Conservation (phyloP, 2,888 invertebrate genomes). For the Spilarctia lutea region DNA sequence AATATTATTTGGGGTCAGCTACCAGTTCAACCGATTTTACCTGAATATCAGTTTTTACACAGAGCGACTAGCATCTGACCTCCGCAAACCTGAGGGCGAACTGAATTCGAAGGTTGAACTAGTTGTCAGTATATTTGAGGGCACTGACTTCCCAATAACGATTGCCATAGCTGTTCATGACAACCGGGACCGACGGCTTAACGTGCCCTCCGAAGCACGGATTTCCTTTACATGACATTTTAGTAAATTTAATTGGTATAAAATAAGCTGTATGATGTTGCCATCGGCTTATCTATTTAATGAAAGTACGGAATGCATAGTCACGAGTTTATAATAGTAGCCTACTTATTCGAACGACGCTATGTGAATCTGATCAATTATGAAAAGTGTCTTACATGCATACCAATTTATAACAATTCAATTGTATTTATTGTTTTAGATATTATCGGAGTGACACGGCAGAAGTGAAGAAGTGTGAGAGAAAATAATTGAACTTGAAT, state of each 20-base stretch:
- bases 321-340: neutral
- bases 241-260: neutral
- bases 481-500: conserved; percentile 31
- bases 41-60: too few species aligned
- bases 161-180: too few species aligned
- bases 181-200: too few species aligned
- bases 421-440: conserved; percentile 60
- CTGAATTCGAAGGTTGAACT: too few species aligned
- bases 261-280: neutral
- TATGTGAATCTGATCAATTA: conserved; percentile 1
- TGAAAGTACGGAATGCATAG: neutral
- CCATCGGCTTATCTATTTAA: neutral
- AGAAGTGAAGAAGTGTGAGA: conserved; percentile 24
- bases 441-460: conserved; percentile 57
- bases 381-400: conserved; percentile 19
- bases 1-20: too few species aligned
- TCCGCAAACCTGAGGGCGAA: too few species aligned
- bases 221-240: neutral
- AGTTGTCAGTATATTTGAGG: too few species aligned
- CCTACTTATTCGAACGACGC: neutral
- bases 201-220: too few species aligned
- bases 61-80: too few species aligned
- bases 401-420: conserved; percentile 40
- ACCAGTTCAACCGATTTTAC: too few species aligned
- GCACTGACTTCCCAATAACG: too few species aligned